Base-by-base conservation (phyloP, 2,113 vertebrate genomes). In the Raja brachyura region DNA sequence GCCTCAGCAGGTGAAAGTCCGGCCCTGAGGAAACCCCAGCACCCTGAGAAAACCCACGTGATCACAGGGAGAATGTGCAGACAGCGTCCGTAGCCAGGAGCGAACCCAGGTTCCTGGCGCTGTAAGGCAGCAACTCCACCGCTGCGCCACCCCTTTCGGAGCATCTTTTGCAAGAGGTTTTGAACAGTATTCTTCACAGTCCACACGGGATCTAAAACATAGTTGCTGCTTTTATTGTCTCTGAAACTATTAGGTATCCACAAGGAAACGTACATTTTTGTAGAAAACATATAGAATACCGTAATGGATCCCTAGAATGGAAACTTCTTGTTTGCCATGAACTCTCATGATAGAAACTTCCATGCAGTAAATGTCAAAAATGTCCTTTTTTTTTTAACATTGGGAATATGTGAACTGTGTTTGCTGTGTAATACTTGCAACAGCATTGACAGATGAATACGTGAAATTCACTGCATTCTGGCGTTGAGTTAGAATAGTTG, bases 91-190 rank as follows among this genome's bases (percentile, higher is more conserved):
- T 48, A 48, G 39, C 3, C 39, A 48, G 39, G 39, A 48, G 39
- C 39, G 39, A 48, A 48, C 39, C 39, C 39, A 48, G 39, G 39
- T 48, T 48, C 3, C 39, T 48, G 39, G 39, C 39, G 39, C 39
- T 48, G 39, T 48, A 48, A 48, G 39, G 39, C 39, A 48, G 39
- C 39, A 48, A 48, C 39, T 48, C 39, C 39, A 48, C 39, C 39
- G 39, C 39, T 48, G 39, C 39, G 39, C 39, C 39, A 48, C 39
- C 39, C 39, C 39, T 48, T 48, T 3, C 39, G 3, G 86, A 73
- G 90, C 66, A 92, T 28, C 68, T 25, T 92, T 73, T 73, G 68
- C 33, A 92, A 73, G 90, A 92, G 66, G 28, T 74, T 48, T 48
- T 66, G 33, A 90, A 92, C 90, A 92, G 33, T 73, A 39, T 73